Evolutionary conservation across 2,888 invertebrate species (phyloP), one percentile per base, ranked within the genome.

Genomic region (Stegophylla sp.): DNA sequence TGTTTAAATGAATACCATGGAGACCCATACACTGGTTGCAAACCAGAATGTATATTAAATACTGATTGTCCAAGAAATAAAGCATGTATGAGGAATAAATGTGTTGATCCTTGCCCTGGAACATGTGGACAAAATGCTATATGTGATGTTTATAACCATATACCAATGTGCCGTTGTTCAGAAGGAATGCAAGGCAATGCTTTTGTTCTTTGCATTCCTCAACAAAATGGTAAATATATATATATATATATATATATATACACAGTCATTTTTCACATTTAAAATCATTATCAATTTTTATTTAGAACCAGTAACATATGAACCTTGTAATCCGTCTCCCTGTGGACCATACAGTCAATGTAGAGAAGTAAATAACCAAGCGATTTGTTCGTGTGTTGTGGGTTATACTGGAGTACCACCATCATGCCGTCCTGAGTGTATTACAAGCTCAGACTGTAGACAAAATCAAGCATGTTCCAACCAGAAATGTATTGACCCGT

Each of bases 41-140:
- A 93, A 84, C 94, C 93, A 13, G 93, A 93, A 87, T 94, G 94
- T 86, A 90, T 91, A 43, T 89, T 91, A 45, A 94, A 92, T 85
- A 90, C 92, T 0, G 94, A 94, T 86, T 95, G 95, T 86, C 86
- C 91, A 1, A 87, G 88, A 23, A 90, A 91, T 84, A 90, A 90
- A 85, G 92, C 94, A 3, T 95, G 95, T 85, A 87, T 93, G 15
- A 91, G 92, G 85, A 91, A 91, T 84, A 93, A 93, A 87, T 95
- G 95, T 86, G 86, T 88, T 34, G 90, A 94, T 86, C 94, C 95
- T 53, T 95, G 95, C 84, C 90, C 90, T 48, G 91, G 90, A 73
- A 90, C 91, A 74, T 95, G 92, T 85, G 95, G 94, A 73, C 87
- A 88, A 85, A 92, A 92, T 86, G 91, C 93, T 20, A 87, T 90